Conservation (phyloP, 2,113 vertebrate species). For the Corythoichthys haematopterus region DNA sequence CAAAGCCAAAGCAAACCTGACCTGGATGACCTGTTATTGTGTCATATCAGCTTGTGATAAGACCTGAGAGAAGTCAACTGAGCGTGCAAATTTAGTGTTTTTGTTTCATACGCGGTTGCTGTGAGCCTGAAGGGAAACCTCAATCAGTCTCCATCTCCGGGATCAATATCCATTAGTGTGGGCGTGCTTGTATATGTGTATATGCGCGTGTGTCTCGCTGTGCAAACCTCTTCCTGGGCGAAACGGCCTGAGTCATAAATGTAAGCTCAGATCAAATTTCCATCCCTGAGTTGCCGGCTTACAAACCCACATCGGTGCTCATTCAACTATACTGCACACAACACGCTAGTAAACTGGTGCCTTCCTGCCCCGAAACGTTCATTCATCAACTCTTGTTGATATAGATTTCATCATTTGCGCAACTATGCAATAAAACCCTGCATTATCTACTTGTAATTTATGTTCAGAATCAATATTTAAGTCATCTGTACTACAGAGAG, state of each 20-base stretch:
- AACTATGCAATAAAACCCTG: not conserved
- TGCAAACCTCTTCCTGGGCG: constrained; percentile 48
- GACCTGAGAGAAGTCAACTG: constrained; percentile 4
- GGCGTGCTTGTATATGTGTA: constrained; percentile 2
- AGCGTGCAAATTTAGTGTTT: not conserved
- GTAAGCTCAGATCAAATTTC: constrained; percentile 57
- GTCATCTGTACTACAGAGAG: constrained; percentile 29
- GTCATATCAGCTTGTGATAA: constrained; percentile 15
- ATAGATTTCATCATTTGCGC: constrained; percentile 1
- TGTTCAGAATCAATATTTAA: constrained; percentile 31
- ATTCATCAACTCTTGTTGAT: constrained; percentile 32
- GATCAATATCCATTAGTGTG: constrained; percentile 70
- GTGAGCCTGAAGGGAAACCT: constrained; percentile 55
- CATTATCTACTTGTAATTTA: constrained; percentile 26
- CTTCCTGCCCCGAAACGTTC: constrained; percentile 28
- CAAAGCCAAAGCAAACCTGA: constrained; percentile 23
- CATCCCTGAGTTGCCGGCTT: constrained; percentile 1
- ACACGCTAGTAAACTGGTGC: constrained; percentile 21
- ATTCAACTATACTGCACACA: constrained; percentile 35
- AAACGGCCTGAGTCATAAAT: constrained; percentile 63
- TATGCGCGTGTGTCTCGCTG: constrained; percentile 11
- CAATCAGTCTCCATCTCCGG: constrained; percentile 63
- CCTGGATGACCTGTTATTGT: constrained; percentile 18
- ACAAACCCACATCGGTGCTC: constrained; percentile 32
- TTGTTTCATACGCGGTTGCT: constrained; percentile 45